Percentiles rank a stretch among this genome's conserved stretches.
phyloP scores from a whole-genome alignment of 2,113 vertebrate genomes.

The Microcebus griseorufus region DNA sequence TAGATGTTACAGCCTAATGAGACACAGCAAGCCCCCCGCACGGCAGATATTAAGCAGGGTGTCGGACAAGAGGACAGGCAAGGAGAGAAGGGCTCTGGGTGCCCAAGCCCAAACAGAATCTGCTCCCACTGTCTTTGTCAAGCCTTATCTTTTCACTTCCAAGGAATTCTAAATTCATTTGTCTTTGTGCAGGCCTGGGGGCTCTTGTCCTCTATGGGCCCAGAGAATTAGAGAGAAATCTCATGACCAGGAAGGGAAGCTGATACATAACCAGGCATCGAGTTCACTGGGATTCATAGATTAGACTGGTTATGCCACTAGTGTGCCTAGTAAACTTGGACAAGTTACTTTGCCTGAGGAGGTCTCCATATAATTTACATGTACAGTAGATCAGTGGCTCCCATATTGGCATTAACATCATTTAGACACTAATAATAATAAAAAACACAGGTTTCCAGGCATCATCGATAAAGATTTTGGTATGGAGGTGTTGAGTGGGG shows the following conservation, averaged over 20 bases:
- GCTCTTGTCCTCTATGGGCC: neutral
- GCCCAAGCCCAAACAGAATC: neutral
- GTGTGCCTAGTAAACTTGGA: neutral
- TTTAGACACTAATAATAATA: neutral
- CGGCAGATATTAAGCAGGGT: neutral
- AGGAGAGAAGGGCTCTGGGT: neutral
- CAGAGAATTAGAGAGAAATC: neutral
- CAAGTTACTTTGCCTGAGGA: neutral
- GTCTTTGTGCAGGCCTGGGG: neutral
- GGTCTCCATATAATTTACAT: no score
- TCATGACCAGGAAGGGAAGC: neutral
- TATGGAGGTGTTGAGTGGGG: neutral
- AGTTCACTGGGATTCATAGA: neutral
- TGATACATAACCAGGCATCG: no score
- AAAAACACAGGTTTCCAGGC: neutral
- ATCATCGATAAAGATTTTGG: neutral
- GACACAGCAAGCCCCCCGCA: neutral
- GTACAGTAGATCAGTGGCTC: neutral
- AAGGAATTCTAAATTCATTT: neutral
- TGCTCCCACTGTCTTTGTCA: neutral
- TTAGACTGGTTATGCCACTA: neutral
- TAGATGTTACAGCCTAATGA: neutral
- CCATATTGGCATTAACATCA: neutral
- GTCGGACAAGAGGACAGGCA: neutral
- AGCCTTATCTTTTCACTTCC: neutral